Percentiles rank a stretch among this genome's conserved stretches.
Evolutionary conservation across 2,888 invertebrate genomes (phyloP).

Genomic region (Adelphocoris suturalis): DNA sequence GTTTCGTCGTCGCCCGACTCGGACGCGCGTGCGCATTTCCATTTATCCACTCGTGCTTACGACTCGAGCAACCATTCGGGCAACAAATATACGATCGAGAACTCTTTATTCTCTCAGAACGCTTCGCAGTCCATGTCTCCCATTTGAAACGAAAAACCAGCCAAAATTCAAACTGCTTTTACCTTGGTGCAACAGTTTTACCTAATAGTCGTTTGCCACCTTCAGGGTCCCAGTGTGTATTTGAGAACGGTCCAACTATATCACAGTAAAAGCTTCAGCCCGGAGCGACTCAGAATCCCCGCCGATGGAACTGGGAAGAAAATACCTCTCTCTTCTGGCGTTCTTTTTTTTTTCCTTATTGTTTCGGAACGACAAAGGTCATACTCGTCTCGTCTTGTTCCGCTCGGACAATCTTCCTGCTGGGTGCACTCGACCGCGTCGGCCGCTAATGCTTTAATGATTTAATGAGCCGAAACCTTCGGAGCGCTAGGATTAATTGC

Average conservation of each 20-base stretch:
- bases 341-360: constrained; percentile 30
- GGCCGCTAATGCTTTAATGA: constrained; percentile 60
- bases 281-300: background rate
- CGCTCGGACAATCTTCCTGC: constrained; percentile 53
- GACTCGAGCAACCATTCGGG: too few relatives aligned
- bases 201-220: too few relatives aligned
- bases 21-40: too few relatives aligned
- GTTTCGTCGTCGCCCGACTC: too few relatives aligned
- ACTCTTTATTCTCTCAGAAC: too few relatives aligned
- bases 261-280: background rate
- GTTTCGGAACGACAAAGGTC: constrained; percentile 60
- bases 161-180: too few relatives aligned
- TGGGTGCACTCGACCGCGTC: constrained; percentile 45
- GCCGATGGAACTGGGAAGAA: background rate
- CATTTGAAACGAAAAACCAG: too few relatives aligned
- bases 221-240: too few relatives aligned
- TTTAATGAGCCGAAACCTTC: constrained; percentile 59
- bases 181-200: too few relatives aligned
- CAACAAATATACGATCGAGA: too few relatives aligned
- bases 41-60: too few relatives aligned
- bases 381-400: constrained; percentile 56
- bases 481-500: constrained; percentile 45
- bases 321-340: background rate
- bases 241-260: background rate
- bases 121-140: too few relatives aligned